Percentiles rank a stretch among this genome's conserved stretches.
phyloP scores from a whole-genome alignment of 2,888 invertebrate species.

The Agrochola litura region DNA sequence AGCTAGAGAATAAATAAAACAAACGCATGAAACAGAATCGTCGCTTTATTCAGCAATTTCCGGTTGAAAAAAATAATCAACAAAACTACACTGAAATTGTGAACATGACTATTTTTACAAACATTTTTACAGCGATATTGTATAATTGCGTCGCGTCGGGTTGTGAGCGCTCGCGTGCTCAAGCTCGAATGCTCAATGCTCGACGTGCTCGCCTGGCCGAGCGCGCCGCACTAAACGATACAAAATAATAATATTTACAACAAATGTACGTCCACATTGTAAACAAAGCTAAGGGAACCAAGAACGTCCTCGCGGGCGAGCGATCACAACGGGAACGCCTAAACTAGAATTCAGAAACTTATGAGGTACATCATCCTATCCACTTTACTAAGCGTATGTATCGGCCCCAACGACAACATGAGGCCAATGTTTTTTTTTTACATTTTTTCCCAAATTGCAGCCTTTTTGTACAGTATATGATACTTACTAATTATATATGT shows the following conservation, averaged over 20 bases:
- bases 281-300: slow-evolving; percentile 71
- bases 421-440: slow-evolving; percentile 82
- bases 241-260: slow-evolving; percentile 84
- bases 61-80: slow-evolving; percentile 86
- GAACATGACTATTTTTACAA: slow-evolving; percentile 90
- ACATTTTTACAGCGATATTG: slow-evolving; percentile 87
- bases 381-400: slow-evolving; percentile 90
- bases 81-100: slow-evolving; percentile 89
- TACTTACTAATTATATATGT: slow-evolving; percentile 63
- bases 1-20: slow-evolving; percentile 77
- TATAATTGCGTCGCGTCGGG: slow-evolving; percentile 69
- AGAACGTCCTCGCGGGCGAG: slow-evolving; percentile 65
- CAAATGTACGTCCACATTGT: slow-evolving; percentile 70
- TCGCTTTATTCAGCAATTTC: slow-evolving; percentile 90
- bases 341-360: slow-evolving; percentile 84
- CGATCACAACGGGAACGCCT: slow-evolving; percentile 73
- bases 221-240: slow-evolving; percentile 57
- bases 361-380: slow-evolving; percentile 86
- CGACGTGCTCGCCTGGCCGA: slow-evolving; percentile 21
- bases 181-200: slow-evolving; percentile 17
- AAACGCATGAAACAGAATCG: slow-evolving; percentile 85
- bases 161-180: slow-evolving; percentile 26
- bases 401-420: slow-evolving; percentile 83
- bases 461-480: slow-evolving; percentile 63
- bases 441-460: slow-evolving; percentile 59